phyloP scores from a whole-genome alignment of 2,113 vertebrate species.

The Polypterus senegalus region DNA sequence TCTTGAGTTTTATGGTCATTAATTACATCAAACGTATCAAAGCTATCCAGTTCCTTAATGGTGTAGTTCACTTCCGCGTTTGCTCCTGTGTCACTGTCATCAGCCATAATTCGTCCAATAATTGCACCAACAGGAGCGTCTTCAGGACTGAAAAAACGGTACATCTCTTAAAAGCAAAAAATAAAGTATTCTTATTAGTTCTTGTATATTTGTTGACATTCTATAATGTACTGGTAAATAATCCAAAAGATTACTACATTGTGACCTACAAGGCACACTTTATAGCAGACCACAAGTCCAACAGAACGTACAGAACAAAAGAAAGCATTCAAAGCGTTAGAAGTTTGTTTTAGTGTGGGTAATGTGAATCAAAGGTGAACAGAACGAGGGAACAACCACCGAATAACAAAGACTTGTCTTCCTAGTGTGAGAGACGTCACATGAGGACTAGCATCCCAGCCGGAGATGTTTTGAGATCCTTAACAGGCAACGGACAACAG shows the following conservation, averaged over 20 bases:
- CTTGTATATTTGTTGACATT: neutral
- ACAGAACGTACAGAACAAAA: no score
- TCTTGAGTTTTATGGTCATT: slow-evolving; percentile 73
- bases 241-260: neutral
- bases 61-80: slow-evolving; percentile 79
- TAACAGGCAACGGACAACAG: no score
- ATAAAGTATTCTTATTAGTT: neutral
- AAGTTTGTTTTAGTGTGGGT: no score
- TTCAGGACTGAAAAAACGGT: slow-evolving; percentile 67
- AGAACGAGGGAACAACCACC: no score
- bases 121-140: slow-evolving; percentile 53
- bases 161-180: slow-evolving; percentile 53
- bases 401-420: no score
- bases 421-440: no score
- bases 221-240: neutral
- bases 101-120: slow-evolving; percentile 65
- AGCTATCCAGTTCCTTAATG: slow-evolving; percentile 57
- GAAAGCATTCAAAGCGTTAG: no score
- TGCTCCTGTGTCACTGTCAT: slow-evolving; percentile 65
- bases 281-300: no score
- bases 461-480: no score
- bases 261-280: no score
- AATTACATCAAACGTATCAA: slow-evolving; percentile 56
- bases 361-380: no score
- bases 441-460: no score